Percentiles rank a stretch among this genome's conserved stretches.
Evolutionary conservation across 2,888 invertebrate species (phyloP).

Genomic region (Spisula subtruncata): DNA sequence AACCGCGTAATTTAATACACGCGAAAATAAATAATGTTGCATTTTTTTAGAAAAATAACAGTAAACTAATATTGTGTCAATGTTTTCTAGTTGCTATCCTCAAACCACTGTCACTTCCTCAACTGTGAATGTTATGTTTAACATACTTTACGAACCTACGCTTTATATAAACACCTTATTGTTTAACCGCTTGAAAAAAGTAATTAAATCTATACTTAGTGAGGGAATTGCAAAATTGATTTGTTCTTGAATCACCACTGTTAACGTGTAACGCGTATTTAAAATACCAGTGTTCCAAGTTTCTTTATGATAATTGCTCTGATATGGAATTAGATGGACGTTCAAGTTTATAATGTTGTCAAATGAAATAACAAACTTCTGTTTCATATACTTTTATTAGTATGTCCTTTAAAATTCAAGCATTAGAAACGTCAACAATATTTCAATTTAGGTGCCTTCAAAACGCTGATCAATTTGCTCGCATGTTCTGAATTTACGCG

Average conservation of each 20-base stretch:
- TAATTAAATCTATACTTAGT: not conserved
- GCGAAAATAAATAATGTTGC: too few species aligned
- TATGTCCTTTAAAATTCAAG: too few species aligned
- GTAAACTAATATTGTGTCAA: too few species aligned
- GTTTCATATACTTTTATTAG: too few species aligned
- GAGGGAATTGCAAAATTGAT: constrained; percentile 20
- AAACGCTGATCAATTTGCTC: not conserved
- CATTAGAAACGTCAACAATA: too few species aligned
- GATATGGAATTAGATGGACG: too few species aligned
- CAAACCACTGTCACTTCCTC: not conserved
- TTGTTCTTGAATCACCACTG: not conserved
- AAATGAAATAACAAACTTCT: too few species aligned
- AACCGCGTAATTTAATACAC: too few species aligned
- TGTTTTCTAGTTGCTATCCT: not conserved
- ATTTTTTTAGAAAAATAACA: too few species aligned
- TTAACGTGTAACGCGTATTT: not conserved
- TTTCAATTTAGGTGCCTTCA: too few species aligned
- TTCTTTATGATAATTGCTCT: too few species aligned
- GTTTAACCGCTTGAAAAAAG: not conserved
- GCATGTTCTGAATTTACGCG: not conserved
- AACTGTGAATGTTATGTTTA: not conserved
- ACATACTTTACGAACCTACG: not conserved
- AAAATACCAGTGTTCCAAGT: not conserved
- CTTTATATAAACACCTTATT: not conserved
- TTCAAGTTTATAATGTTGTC: too few species aligned